These are phyloP conservation scores for Callithrix jacchus DNA, from an alignment of 2,113 vertebrate species.

Conservation along the genomic window DNA sequence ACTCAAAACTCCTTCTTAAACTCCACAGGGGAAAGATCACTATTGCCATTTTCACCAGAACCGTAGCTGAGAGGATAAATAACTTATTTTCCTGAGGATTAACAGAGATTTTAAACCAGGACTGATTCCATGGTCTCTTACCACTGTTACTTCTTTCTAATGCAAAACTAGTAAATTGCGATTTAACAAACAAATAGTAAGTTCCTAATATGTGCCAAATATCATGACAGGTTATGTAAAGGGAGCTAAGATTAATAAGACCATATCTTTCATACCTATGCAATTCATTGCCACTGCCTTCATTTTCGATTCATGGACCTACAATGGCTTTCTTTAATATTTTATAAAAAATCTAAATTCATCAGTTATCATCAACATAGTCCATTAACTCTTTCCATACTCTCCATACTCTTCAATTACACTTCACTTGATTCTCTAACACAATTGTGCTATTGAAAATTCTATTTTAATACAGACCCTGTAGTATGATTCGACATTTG, in stretches of 20 bases:
- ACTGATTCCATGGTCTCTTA: background rate
- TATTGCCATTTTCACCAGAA: background rate
- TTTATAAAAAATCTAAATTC: background rate
- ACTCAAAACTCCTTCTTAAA: slow-evolving; percentile 12
- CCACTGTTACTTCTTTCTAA: background rate
- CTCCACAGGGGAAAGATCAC: background rate
- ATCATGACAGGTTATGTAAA: background rate
- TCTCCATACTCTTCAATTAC: background rate
- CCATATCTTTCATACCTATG: background rate
- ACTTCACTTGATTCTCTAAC: background rate
- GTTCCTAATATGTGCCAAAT: background rate
- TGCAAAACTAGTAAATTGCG: background rate
- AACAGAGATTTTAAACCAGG: background rate
- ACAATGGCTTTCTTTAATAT: background rate
- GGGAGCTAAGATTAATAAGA: background rate
- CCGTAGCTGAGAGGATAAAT: slow-evolving; percentile 4
- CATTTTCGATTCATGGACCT: background rate
- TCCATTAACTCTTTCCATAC: background rate
- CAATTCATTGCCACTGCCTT: background rate
- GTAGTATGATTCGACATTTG: background rate
- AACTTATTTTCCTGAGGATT: background rate
- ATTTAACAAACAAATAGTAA: background rate
- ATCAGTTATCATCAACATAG: background rate
- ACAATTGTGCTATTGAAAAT: background rate
- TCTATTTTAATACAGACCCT: background rate